Conservation (phyloP, 2,888 invertebrate species). For the Zygogramma bicolorata region DNA sequence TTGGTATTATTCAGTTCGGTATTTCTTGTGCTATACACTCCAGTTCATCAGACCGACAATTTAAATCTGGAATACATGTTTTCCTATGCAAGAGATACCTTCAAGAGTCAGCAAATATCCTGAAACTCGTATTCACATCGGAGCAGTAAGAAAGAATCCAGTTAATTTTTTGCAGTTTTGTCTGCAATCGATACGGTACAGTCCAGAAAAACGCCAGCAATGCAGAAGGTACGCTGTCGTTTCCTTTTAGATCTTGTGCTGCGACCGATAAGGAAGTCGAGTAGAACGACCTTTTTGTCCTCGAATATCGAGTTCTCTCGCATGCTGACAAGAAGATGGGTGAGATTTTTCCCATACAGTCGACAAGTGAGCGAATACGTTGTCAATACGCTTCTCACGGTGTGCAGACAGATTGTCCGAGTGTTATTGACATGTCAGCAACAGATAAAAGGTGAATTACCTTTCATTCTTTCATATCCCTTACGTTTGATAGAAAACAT, state of each 20-base stretch:
- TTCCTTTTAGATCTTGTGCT: slow-evolving; percentile 5
- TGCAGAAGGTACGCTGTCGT: background rate
- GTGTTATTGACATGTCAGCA: background rate
- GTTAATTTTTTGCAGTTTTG: background rate
- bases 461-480: too few species aligned
- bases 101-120: too few species aligned
- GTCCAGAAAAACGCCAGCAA: background rate
- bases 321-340: slow-evolving; percentile 15
- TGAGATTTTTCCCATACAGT: slow-evolving; percentile 12
- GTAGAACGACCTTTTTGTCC: slow-evolving; percentile 3
- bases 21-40: too few species aligned
- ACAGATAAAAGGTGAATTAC: too few species aligned
- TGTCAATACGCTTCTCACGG: background rate
- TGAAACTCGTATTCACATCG: background rate
- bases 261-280: slow-evolving; percentile 7
- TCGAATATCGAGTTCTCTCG: background rate
- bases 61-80: too few species aligned
- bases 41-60: too few species aligned
- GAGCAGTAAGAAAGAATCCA: background rate
- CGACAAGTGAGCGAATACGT: slow-evolving; percentile 16
- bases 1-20: too few species aligned
- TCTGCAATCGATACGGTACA: background rate
- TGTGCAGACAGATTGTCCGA: background rate
- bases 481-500: too few species aligned
- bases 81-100: too few species aligned